phyloP scores from a whole-genome alignment of 2,797 vertebrate species.

The Spinus olivaceus region DNA sequence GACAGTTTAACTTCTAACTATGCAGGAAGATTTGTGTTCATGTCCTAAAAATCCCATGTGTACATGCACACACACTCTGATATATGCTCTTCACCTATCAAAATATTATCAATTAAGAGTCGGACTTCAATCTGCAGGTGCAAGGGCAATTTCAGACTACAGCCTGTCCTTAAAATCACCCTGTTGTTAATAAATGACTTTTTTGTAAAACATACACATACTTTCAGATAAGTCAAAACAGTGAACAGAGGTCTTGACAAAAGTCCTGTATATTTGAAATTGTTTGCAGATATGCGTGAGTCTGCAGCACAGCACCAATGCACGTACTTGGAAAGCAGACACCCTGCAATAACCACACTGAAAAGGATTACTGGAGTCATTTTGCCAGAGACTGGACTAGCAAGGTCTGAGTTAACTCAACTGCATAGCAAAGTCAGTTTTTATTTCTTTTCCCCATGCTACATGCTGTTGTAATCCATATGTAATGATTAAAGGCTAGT shows the following conservation, averaged over 20 bases:
- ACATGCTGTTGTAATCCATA: background rate
- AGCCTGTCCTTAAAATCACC: conserved; percentile 11
- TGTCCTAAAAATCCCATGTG: background rate
- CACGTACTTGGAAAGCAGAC: background rate
- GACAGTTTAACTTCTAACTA: background rate
- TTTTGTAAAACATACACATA: background rate
- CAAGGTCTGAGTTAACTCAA: background rate
- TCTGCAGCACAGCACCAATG: background rate
- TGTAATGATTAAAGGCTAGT: background rate
- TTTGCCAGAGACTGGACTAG: background rate
- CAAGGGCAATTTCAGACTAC: conserved; percentile 2
- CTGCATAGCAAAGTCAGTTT: background rate
- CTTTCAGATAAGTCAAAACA: background rate
- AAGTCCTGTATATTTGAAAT: background rate
- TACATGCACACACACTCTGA: background rate
- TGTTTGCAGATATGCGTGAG: background rate
- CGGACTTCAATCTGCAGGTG: background rate
- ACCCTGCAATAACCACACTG: background rate
- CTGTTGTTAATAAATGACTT: background rate
- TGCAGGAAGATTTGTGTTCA: background rate
- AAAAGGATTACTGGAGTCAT: background rate
- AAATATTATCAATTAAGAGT: background rate
- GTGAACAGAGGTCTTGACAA: background rate
- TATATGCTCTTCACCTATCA: background rate
- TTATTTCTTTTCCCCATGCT: background rate